A percentile compares a stretch with the other conserved stretches of the same genome.
Conservation (phyloP, 2,113 vertebrate genomes). For the Erythrocercus mccallii region DNA sequence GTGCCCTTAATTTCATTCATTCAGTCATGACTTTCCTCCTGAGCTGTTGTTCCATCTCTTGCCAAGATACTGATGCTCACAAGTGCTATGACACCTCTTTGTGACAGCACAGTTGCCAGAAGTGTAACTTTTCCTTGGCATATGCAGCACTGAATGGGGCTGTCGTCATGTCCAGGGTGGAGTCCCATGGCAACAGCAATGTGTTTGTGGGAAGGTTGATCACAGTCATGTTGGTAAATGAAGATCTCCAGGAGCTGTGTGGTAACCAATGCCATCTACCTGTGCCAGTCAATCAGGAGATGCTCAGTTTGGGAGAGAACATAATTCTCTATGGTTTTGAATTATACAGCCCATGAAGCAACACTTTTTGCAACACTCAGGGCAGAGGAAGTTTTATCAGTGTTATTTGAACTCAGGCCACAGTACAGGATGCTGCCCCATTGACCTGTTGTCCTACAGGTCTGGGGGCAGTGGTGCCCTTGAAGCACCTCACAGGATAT, state of each 20-base stretch:
- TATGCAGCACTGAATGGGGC: background rate
- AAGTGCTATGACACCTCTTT: background rate
- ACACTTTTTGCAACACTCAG: background rate
- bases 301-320: background rate
- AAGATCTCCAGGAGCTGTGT: background rate
- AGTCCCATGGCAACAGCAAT: conserved; percentile 26
- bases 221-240: conserved; percentile 3
- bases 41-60: background rate
- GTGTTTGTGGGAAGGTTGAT: conserved; percentile 29
- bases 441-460: rapidly evolving
- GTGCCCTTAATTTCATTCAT: background rate
- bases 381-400: background rate
- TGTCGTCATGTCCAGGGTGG: background rate
- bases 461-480: background rate
- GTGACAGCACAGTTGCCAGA: background rate
- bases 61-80: background rate
- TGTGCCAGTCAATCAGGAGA: background rate
- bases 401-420: background rate
- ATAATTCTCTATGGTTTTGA: background rate
- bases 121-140: rapidly evolving
- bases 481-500: rapidly evolving
- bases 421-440: background rate
- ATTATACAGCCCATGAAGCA: background rate
- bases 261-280: background rate
- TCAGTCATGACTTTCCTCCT: background rate